Evolutionary conservation across 1,140 invertebrate genomes (phyloP).

Genomic region (Pachypeltis micranthus): DNA sequence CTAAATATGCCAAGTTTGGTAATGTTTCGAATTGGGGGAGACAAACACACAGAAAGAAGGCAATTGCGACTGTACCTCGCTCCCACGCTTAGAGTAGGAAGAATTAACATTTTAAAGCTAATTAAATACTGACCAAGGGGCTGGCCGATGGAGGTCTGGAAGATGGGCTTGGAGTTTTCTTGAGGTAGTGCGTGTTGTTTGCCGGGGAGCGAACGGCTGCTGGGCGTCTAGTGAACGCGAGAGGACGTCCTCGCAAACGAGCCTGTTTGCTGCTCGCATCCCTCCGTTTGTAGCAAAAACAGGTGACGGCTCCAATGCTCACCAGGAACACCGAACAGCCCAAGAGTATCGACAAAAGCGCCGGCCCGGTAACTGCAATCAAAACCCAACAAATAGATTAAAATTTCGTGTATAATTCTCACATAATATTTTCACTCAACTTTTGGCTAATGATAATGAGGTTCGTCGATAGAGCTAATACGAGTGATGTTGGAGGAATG

Average conservation of each 20-base stretch:
- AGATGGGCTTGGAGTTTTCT: conserved; percentile 70
- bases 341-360: conserved; percentile 48
- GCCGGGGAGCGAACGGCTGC: conserved; percentile 53
- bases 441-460: too few species aligned
- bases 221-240: conserved; percentile 47
- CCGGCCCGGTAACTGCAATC: conserved; percentile 46
- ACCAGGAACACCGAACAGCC: conserved; percentile 43
- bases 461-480: too few species aligned
- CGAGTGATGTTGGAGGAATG: too few species aligned
- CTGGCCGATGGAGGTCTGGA: conserved; percentile 36
- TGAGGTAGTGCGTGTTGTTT: conserved; percentile 62
- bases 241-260: conserved; percentile 35
- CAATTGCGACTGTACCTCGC: too few species aligned
- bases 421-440: too few species aligned
- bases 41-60: too few species aligned
- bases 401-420: too few species aligned
- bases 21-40: too few species aligned
- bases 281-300: conserved; percentile 44
- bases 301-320: conserved; percentile 44
- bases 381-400: too few species aligned
- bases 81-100: too few species aligned
- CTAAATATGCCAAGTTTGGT: too few species aligned
- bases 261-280: conserved; percentile 28
- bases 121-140: conserved; percentile 33
- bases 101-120: neutral